Evolutionary conservation across 2,888 invertebrate genomes (phyloP), one percentile per base, ranked within the genome.

Genomic region (Molanna angustata): DNA sequence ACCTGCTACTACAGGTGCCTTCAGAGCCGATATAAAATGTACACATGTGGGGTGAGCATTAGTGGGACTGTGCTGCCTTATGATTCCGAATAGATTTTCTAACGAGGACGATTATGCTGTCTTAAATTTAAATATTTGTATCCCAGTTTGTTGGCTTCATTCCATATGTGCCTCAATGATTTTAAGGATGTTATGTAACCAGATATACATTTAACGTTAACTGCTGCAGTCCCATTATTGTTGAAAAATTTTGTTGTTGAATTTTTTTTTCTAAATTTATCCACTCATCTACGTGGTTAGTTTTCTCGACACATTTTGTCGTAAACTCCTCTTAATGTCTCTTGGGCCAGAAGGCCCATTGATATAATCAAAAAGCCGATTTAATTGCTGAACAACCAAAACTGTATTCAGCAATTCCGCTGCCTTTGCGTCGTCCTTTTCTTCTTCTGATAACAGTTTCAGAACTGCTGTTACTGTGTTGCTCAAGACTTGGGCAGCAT

Each of bases 401-500:
- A 18, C 37, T 3, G 37, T 37, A 16, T 17, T 37, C 37, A 16
- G 3, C 37, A 37, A 3, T 37, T 37, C 17, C 4, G 37, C 37
- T 37, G 37, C 37, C 18, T 37, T 14, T 6, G 17, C 11, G 16
- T 37, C 37, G 11, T 37, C 37, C 37, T 37, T 37, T 11, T 37
- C 37, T 37, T 16, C 14, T 4, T 37, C 4, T 16, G 37, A 37
- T 37, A 37, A 18, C 3, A 37, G 37, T 37, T 16, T 37, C 37
- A 37, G 11, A 3, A 37, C 17, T 4, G 37, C 37, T 16, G 37
- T 18, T 11, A 37, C 37, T 17, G 37, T 37, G 18, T 37, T 37
- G 37, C 37, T 37, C 3, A 37, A 37, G 18, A 37, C 11, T 37
- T 37, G 37, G 37, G 37, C 37, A 16, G 37, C 37, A 37, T 37